Percentiles rank a stretch among this genome's conserved stretches.
These are phyloP conservation scores for Hippopotamus amphibius DNA, from an alignment of 2,113 vertebrate species.

Conservation along the genomic window DNA sequence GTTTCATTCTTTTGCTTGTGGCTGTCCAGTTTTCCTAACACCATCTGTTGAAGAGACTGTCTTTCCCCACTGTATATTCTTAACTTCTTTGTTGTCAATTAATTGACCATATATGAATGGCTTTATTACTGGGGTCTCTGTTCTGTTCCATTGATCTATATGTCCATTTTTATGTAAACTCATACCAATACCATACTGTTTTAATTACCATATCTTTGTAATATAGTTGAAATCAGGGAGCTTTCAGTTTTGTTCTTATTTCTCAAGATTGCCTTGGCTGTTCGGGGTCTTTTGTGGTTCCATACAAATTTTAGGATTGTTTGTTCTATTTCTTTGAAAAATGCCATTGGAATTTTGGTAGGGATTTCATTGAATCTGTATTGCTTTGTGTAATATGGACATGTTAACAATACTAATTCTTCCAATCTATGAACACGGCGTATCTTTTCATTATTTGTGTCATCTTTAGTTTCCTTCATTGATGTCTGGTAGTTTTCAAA, in stretches of 20 bases:
- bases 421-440: background rate
- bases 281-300: background rate
- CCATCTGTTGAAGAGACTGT: background rate
- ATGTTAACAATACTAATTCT: background rate
- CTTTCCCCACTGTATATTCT: background rate
- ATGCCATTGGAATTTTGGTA: background rate
- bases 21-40: background rate
- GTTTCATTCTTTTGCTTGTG: background rate
- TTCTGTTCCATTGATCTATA: background rate
- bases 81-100: background rate
- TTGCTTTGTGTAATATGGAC: background rate
- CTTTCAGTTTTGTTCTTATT: background rate
- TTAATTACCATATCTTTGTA: background rate
- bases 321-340: background rate
- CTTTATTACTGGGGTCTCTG: background rate
- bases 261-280: background rate
- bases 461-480: background rate
- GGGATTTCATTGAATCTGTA: background rate
- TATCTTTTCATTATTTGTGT: background rate
- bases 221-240: background rate
- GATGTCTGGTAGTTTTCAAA: background rate
- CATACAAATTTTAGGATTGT: background rate
- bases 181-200: background rate
- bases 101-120: background rate
- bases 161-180: background rate